These are phyloP conservation scores for Goniozus legneri DNA, from an alignment of 1,140 invertebrate species.

Conservation along the genomic window DNA sequence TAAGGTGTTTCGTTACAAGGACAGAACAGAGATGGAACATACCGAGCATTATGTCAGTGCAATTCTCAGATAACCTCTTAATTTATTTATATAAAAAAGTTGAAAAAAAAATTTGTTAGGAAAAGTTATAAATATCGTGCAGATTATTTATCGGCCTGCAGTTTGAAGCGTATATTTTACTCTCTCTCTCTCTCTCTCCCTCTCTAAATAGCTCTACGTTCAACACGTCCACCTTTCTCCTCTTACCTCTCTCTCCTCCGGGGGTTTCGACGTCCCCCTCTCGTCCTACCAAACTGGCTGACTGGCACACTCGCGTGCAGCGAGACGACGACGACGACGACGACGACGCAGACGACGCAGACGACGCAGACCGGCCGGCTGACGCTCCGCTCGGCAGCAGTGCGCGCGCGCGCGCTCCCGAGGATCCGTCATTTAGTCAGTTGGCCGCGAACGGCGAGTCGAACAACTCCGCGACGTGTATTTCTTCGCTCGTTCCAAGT, in stretches of 20 bases:
- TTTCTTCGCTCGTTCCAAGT: neutral
- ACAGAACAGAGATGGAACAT: too few species aligned
- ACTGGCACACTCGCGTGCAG: constrained; percentile 27
- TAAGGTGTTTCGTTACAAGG: too few species aligned
- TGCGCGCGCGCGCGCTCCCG: constrained; percentile 26
- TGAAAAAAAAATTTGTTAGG: too few species aligned
- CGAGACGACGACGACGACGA: too few species aligned
- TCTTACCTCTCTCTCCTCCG: neutral
- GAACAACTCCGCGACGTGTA: neutral
- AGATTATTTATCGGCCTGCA: too few species aligned
- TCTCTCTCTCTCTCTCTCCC: constrained; percentile 2
- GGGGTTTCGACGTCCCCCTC: neutral
- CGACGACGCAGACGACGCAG: too few species aligned
- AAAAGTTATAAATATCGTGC: too few species aligned
- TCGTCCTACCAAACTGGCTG: constrained; percentile 2
- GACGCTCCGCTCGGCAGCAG: constrained; percentile 31
- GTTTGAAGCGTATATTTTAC: too few species aligned
- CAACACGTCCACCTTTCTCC: constrained; percentile 2
- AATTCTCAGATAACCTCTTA: too few species aligned
- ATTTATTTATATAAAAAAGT: too few species aligned
- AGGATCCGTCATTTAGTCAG: constrained; percentile 26
- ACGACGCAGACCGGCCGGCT: constrained; percentile 31
- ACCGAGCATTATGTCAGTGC: too few species aligned
- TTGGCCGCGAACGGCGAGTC: constrained; percentile 26
- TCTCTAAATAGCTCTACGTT: neutral